Conservation (phyloP, 2,113 vertebrate species). For the Herpailurus yagouaroundi region DNA sequence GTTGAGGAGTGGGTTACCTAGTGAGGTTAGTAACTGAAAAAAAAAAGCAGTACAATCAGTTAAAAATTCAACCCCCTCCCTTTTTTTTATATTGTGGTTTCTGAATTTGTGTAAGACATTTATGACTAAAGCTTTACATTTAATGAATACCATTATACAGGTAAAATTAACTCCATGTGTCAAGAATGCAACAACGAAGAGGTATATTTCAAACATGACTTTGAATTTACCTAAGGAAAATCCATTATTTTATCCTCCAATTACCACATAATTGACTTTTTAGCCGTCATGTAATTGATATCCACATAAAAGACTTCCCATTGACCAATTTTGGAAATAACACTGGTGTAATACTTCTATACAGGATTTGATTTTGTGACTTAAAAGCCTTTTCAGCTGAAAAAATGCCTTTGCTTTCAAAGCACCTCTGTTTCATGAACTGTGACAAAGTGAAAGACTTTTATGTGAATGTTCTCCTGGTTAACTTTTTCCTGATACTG, state of each 20-base stretch:
- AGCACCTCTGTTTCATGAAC: constrained; percentile 11
- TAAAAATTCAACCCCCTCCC: constrained; percentile 7
- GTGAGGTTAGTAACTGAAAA: not conserved
- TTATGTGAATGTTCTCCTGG: constrained; percentile 52
- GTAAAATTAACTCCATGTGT: constrained; percentile 80
- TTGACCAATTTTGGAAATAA: constrained; percentile 73
- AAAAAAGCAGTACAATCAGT: not conserved
- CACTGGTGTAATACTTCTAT: constrained; percentile 39
- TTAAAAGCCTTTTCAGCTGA: constrained; percentile 56
- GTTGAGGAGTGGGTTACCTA: not conserved
- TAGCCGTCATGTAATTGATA: constrained; percentile 73
- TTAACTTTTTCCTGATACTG: constrained; percentile 60
- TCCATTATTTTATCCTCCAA: constrained; percentile 78
- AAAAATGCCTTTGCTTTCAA: constrained; percentile 60
- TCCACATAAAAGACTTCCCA: constrained; percentile 73
- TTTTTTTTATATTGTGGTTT: constrained; percentile 63
- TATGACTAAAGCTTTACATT: constrained; percentile 67
- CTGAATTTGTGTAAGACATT: constrained; percentile 56
- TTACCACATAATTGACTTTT: constrained; percentile 79
- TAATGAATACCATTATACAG: constrained; percentile 76
- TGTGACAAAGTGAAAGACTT: constrained; percentile 65
- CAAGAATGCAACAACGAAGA: constrained; percentile 71
- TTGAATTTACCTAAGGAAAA: constrained; percentile 74
- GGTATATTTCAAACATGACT: constrained; percentile 74
- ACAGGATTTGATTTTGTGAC: constrained; percentile 59